A percentile compares a stretch with the other conserved stretches of the same genome.
Conservation (phyloP, 2,888 invertebrate genomes). For the Epiblema foenella region DNA sequence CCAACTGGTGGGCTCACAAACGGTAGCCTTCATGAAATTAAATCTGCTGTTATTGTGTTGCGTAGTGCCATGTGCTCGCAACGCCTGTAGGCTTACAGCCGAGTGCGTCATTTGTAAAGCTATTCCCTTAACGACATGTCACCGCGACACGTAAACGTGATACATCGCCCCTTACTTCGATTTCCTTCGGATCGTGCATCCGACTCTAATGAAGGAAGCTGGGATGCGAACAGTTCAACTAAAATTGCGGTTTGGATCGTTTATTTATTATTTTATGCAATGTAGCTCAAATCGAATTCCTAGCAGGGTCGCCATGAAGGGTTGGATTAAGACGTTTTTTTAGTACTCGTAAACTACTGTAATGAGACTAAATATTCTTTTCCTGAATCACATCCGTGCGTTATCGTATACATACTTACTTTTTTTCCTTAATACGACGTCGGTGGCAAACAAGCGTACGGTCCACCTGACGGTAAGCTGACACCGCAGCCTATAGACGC, state of each 20-base stretch:
- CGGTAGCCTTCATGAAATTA: too few relatives aligned
- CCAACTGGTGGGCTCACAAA: too few relatives aligned
- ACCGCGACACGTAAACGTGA: conserved; percentile 50
- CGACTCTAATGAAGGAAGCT: conserved; percentile 26
- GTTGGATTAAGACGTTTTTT: too few relatives aligned
- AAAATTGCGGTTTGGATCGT: neutral
- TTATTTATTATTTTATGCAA: neutral
- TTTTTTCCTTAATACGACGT: too few relatives aligned
- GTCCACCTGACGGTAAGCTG: too few relatives aligned
- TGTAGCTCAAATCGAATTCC: neutral
- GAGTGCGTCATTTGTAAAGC: conserved; percentile 49
- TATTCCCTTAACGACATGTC: conserved; percentile 54
- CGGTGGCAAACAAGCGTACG: too few relatives aligned
- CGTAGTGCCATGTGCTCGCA: conserved; percentile 25
- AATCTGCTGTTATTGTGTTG: conserved; percentile 4
- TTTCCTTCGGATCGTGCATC: conserved; percentile 44
- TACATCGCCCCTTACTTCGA: conserved; percentile 48
- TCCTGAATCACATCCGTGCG: too few relatives aligned
- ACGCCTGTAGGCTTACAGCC: conserved; percentile 44
- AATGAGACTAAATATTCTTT: too few relatives aligned
- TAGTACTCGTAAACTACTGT: too few relatives aligned
- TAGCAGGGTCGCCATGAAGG: too few relatives aligned
- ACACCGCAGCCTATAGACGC: too few relatives aligned
- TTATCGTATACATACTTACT: too few relatives aligned
- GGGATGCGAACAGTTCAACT: neutral